These are phyloP conservation scores for Zaprionus vittiger DNA, from an alignment of 1,140 invertebrate genomes.

Conservation along the genomic window DNA sequence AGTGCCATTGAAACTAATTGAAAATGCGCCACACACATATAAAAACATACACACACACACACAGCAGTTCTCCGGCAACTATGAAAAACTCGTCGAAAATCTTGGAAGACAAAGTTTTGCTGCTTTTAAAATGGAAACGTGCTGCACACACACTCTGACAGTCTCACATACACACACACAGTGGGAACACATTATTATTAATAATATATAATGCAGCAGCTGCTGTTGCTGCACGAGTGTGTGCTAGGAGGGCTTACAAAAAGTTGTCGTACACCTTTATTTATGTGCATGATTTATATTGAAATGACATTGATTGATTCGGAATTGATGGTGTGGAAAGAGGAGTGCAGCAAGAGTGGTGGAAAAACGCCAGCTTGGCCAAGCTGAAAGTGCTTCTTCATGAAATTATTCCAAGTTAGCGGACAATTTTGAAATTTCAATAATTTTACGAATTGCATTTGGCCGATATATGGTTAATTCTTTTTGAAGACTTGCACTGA, in stretches of 20 bases:
- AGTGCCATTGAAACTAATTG: conserved; percentile 71
- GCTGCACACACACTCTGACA: conserved; percentile 16
- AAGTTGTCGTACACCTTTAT: conserved; percentile 59
- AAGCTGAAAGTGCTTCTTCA: not conserved
- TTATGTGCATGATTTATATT: conserved; percentile 70
- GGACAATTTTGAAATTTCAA: not conserved
- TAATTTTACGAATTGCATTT: too few relatives aligned
- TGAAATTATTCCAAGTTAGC: not conserved
- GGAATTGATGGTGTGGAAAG: conserved; percentile 68
- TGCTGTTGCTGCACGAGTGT: conserved; percentile 39
- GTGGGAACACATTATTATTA: conserved; percentile 53
- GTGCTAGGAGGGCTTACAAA: conserved; percentile 28
- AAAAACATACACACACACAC: conserved; percentile 20
- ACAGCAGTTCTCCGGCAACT: conserved; percentile 2
- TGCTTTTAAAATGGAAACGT: conserved; percentile 52
- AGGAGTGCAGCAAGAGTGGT: conserved; percentile 41
- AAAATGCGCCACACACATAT: conserved; percentile 55
- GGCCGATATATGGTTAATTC: too few relatives aligned
- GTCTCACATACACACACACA: conserved; percentile 7
- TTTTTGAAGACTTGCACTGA: too few relatives aligned
- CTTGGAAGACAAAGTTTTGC: conserved; percentile 65
- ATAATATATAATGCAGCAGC: conserved; percentile 67
- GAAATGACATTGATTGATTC: conserved; percentile 69
- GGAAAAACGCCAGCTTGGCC: not conserved
- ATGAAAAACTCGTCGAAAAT: conserved; percentile 47